Percentiles rank a stretch among this genome's conserved stretches.
Evolutionary conservation across 2,888 invertebrate genomes (phyloP).

Genomic region (Ceriagrion tenellum): DNA sequence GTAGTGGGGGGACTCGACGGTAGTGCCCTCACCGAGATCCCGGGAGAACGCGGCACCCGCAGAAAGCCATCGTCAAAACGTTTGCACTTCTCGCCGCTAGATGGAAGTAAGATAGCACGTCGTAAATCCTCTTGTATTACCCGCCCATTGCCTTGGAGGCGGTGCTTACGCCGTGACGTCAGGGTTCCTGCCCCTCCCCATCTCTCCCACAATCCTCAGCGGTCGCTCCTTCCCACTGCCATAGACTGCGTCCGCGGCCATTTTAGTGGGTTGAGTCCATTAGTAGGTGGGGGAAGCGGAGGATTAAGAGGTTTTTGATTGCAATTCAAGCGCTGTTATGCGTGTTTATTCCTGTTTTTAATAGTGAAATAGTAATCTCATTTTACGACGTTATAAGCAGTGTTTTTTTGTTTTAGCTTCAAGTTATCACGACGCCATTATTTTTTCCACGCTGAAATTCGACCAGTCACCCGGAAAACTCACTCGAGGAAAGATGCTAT

Average conservation of each 20-base stretch:
- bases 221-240: constrained; percentile 76
- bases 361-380: constrained; percentile 44
- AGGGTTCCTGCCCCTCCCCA: constrained; percentile 76
- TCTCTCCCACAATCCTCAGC: constrained; percentile 74
- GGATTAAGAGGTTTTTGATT: constrained; percentile 52
- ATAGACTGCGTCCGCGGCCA: constrained; percentile 76
- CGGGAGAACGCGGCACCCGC: constrained; percentile 57
- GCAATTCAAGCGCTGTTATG: constrained; percentile 35
- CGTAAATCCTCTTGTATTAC: constrained; percentile 77
- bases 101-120: constrained; percentile 78
- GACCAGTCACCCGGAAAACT: background rate
- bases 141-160: constrained; percentile 82
- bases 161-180: constrained; percentile 77
- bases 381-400: background rate
- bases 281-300: constrained; percentile 24
- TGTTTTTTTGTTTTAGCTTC: constrained; percentile 24
- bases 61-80: constrained; percentile 62
- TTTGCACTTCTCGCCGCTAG: constrained; percentile 70
- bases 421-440: constrained; percentile 10
- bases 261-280: constrained; percentile 77
- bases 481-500: background rate
- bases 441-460: background rate
- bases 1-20: constrained; percentile 34
- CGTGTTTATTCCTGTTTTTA: constrained; percentile 33
- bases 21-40: constrained; percentile 48